Conservation (phyloP, 1,140 invertebrate species). For the Zaprionus camerounensis region DNA sequence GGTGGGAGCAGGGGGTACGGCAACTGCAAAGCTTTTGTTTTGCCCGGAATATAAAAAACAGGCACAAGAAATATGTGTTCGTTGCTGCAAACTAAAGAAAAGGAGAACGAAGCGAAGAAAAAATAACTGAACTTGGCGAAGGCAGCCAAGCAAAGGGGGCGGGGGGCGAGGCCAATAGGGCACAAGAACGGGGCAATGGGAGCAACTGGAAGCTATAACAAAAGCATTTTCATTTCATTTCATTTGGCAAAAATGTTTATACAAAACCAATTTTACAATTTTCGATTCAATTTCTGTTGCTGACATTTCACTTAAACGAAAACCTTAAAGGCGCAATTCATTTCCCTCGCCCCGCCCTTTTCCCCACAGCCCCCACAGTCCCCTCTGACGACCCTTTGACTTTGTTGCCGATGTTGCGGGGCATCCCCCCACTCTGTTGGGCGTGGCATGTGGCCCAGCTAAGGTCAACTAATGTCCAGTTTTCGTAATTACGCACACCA, state of each 20-base stretch:
- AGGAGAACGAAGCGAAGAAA: conserved; percentile 24
- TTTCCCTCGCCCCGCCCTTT: conserved; percentile 18
- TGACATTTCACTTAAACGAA: conserved; percentile 83
- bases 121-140: conserved; percentile 41
- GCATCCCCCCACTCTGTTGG: background rate
- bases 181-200: background rate
- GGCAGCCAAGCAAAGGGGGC: background rate
- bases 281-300: conserved; percentile 82
- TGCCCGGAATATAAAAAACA: conserved; percentile 69
- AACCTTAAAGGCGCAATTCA: conserved; percentile 82
- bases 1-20: too few species aligned
- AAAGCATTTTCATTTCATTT: conserved; percentile 81
- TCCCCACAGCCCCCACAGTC: too few species aligned
- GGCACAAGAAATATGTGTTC: conserved; percentile 75
- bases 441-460: conserved; percentile 18
- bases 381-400: conserved; percentile 20
- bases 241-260: conserved; percentile 78
- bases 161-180: background rate
- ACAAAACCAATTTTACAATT: conserved; percentile 83
- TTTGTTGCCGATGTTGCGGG: conserved; percentile 17
- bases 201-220: conserved; percentile 57
- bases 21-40: conserved; percentile 60
- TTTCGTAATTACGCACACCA: conserved; percentile 27
- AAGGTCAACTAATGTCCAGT: conserved; percentile 43
- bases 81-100: conserved; percentile 35